Evolutionary conservation across 2,113 vertebrate genomes (phyloP).

Genomic region (Tapirus terrestris): DNA sequence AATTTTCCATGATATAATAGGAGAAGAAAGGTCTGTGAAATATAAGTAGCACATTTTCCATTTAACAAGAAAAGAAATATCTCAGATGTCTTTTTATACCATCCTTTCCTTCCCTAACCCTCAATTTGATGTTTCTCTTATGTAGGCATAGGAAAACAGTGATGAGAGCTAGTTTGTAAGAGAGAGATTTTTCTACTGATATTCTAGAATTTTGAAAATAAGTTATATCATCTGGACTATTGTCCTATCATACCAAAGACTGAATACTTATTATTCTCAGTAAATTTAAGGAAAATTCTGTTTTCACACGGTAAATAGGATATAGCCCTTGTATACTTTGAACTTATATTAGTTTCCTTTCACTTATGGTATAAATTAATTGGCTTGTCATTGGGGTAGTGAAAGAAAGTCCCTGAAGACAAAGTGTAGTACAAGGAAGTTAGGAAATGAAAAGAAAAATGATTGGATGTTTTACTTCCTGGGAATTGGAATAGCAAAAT

Average conservation of each 20-base stretch:
- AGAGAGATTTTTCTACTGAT: neutral
- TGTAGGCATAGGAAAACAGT: neutral
- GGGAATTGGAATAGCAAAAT: slow-evolving; percentile 8
- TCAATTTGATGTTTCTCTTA: neutral
- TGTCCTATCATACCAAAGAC: neutral
- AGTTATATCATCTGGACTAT: neutral
- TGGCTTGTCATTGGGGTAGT: neutral
- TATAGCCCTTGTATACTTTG: neutral
- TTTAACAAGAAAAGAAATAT: neutral
- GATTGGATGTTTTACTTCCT: neutral
- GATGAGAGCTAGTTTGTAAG: neutral
- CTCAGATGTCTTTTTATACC: neutral
- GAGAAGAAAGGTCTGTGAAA: neutral
- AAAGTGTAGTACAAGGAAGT: neutral
- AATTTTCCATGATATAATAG: neutral
- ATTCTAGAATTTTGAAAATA: neutral
- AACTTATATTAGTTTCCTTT: neutral
- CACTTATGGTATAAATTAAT: neutral
- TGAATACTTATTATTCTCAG: neutral
- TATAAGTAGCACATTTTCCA: neutral
- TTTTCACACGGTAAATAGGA: neutral
- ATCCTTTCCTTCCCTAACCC: neutral
- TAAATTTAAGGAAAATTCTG: neutral
- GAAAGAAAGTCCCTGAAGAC: neutral
- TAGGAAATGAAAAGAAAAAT: slow-evolving; percentile 12